Evolutionary conservation across 2,888 invertebrate species (phyloP).

Genomic region (Cheiracanthium punctorium): DNA sequence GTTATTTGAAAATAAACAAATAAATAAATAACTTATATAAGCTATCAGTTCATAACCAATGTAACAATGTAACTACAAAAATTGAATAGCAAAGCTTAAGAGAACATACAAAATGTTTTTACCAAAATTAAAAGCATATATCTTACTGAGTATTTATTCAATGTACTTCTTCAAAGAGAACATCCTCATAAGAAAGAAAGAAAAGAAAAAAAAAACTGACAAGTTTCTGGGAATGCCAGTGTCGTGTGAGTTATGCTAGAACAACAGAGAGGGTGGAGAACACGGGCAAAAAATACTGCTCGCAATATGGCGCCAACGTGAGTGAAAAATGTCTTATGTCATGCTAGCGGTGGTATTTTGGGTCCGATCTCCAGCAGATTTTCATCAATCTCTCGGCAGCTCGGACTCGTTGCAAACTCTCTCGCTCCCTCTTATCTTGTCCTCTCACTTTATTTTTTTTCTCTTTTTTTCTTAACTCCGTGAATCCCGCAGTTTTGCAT

Average conservation of each 20-base stretch:
- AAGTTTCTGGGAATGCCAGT: neutral
- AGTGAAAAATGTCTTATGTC: slow-evolving; percentile 13
- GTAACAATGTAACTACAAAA: no score
- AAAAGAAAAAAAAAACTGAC: no score
- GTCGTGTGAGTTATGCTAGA: neutral
- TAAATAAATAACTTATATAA: no score
- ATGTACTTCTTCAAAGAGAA: no score
- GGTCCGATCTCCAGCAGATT: neutral
- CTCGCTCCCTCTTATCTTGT: neutral
- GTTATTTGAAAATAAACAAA: no score
- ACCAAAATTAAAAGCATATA: no score
- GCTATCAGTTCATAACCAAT: no score
- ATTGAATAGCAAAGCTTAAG: no score
- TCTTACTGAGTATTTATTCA: no score
- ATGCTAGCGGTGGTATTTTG: slow-evolving; percentile 14
- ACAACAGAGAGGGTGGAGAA: neutral
- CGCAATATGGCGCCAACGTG: neutral
- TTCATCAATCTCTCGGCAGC: slow-evolving; percentile 11
- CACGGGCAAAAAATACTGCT: neutral
- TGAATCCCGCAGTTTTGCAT: no score
- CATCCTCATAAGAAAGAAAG: neutral
- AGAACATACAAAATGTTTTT: no score
- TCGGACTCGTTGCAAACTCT: neutral
- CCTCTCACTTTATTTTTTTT: neutral
- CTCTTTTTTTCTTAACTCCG: neutral